Evolutionary conservation across 35 echinoderm and acorn worm genomes (phyloP).

Genomic region (Holothuria glaberrima): DNA sequence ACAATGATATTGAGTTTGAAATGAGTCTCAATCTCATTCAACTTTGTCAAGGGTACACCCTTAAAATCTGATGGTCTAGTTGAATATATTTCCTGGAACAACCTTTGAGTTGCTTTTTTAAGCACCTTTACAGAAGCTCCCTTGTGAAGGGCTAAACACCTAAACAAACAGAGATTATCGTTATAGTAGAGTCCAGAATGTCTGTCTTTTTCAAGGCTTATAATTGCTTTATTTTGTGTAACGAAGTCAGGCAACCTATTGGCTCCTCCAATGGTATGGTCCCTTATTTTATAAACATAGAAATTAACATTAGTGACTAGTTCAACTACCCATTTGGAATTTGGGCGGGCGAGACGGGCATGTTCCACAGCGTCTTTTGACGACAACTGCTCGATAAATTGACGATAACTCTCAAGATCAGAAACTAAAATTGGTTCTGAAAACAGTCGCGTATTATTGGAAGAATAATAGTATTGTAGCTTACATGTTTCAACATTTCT

Average conservation of each 20-base stretch:
- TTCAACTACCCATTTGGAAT: conserved; percentile 53
- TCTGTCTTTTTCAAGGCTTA: conserved; percentile 18
- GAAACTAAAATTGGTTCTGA: conserved; percentile 16
- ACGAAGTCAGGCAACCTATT: conserved; percentile 23
- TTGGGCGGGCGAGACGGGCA: background rate
- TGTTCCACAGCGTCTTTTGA: conserved; percentile 3
- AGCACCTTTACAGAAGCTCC: conserved; percentile 17
- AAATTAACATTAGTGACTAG: conserved; percentile 14
- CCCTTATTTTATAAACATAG: conserved; percentile 20
- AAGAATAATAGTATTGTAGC: background rate
- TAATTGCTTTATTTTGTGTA: conserved; percentile 7
- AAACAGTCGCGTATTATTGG: conserved; percentile 27
- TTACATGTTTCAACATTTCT: conserved; percentile 29
- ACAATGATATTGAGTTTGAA: conserved; percentile 18
- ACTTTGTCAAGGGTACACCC: background rate
- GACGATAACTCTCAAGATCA: conserved; percentile 1
- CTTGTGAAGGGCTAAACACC: conserved; percentile 3
- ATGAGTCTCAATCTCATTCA: conserved; percentile 12
- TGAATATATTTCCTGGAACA: conserved; percentile 21
- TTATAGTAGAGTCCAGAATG: background rate
- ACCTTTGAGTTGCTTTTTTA: background rate
- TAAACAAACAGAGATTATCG: conserved; percentile 10
- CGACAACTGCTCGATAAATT: background rate
- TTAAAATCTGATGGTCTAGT: conserved; percentile 3
- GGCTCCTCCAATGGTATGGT: conserved; percentile 18